Evolutionary conservation across 2,797 vertebrate genomes (phyloP).

Genomic region (Sebastes cheni): DNA sequence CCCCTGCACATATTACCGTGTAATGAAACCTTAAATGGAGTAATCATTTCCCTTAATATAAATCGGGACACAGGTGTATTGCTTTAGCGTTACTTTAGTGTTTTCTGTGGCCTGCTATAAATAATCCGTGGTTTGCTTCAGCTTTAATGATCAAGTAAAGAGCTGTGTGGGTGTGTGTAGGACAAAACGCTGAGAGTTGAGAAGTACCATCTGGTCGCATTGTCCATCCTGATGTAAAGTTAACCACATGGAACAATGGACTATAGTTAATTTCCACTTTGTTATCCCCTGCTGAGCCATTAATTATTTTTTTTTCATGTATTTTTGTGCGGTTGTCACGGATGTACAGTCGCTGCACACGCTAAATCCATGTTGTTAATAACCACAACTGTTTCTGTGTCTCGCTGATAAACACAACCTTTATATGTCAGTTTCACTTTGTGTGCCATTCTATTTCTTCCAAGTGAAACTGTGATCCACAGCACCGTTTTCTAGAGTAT

Average conservation of each 20-base stretch:
- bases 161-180: conserved; percentile 6
- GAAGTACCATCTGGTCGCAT: conserved; percentile 65
- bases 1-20: background rate
- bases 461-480: background rate
- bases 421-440: conserved; percentile 6
- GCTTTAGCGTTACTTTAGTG: background rate
- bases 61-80: background rate
- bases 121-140: background rate
- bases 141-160: background rate
- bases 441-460: background rate
- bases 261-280: conserved; percentile 54
- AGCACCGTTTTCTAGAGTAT: background rate
- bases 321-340: conserved; percentile 28
- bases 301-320: conserved; percentile 44
- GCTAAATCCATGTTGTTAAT: conserved; percentile 28
- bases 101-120: background rate
- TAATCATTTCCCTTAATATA: background rate
- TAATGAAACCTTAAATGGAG: background rate
- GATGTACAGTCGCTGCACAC: conserved; percentile 19
- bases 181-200: conserved; percentile 48
- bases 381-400: conserved; percentile 32
- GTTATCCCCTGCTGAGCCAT: conserved; percentile 27
- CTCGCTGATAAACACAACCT: conserved; percentile 39
- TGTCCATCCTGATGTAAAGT: conserved; percentile 60
- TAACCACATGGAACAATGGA: conserved; percentile 61